Conservation (phyloP, 1,140 invertebrate species). For the Dermatophagoides farinae region DNA sequence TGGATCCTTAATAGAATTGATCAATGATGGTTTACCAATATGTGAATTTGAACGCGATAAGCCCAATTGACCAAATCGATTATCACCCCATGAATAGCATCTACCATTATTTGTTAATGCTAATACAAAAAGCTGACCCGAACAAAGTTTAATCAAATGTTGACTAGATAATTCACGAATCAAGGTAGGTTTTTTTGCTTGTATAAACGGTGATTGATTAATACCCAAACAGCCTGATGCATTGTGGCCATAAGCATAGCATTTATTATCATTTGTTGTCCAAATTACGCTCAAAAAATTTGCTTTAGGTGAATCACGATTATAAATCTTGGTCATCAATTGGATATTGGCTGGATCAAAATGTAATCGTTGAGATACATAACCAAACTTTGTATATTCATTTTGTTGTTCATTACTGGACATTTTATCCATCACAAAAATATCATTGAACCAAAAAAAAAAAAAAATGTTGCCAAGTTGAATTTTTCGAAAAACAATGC, state of each 20-base stretch:
- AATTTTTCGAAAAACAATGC: too few relatives aligned
- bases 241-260: background rate
- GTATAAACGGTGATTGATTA: background rate
- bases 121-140: background rate
- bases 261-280: background rate
- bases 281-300: background rate
- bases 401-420: background rate
- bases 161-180: background rate
- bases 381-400: background rate
- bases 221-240: background rate
- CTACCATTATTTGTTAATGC: background rate
- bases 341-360: background rate
- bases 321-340: background rate
- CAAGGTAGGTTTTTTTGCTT: background rate
- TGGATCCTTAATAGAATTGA: background rate
- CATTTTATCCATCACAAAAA: too few relatives aligned
- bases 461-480: too few relatives aligned
- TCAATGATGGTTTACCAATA: background rate
- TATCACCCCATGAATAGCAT: background rate
- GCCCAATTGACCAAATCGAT: slow-evolving; percentile 3
- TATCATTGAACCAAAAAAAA: too few relatives aligned
- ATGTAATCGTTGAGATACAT: background rate
- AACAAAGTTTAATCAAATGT: background rate
- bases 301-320: background rate
- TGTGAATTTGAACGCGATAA: background rate